Base-by-base conservation (phyloP, 2,888 invertebrate genomes). In the Ochropleura leucogaster region DNA sequence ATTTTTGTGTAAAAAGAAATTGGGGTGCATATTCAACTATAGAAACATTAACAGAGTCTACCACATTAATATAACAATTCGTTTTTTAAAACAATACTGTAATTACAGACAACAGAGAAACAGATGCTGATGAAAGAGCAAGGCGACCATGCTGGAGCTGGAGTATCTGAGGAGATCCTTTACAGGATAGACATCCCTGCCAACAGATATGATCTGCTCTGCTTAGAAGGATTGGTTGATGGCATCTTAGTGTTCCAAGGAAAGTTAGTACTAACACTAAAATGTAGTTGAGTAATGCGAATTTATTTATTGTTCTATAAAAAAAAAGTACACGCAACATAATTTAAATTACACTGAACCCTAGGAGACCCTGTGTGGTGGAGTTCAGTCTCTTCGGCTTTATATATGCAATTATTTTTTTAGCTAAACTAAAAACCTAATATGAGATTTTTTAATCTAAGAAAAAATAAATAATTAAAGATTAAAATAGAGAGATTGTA, bases 141-240 rank as follows among this genome's bases (percentile, higher is more conserved):
- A 95, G 99, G 99, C 3, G 97, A 97, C 84, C 97, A 97, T 20
- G 97, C 97, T 79, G 97, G 97, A 7, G 96, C 97, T 7, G 97
- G 97, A 51, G 96, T 97, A 42, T 98, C 98, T 0, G 98, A 98
- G 88, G 98, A 98, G 87, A 96, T 99, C 46, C 97, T 99, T 71
- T 99, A 99, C 92, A 97, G 99, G 90, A 99, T 99, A 90, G 99
- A 99, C 91, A 98, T 99, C 88, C 99, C 99, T 4, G 99, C 99
- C 1, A 99, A 99, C 94, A 97, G 99, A 90, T 99, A 99, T 95
- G 99, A 99, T 94, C 96, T 99, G 72, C 96, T 99, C 3, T 99
- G 99, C 91, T 95, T 99, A 60, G 99, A 99, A 95, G 99, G 99
- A 18, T 96, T 99, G 12, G 97, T 98, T 5, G 97, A 98, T 76